Base-by-base conservation (phyloP, 2,113 vertebrate genomes). In the Saccopteryx bilineata region DNA sequence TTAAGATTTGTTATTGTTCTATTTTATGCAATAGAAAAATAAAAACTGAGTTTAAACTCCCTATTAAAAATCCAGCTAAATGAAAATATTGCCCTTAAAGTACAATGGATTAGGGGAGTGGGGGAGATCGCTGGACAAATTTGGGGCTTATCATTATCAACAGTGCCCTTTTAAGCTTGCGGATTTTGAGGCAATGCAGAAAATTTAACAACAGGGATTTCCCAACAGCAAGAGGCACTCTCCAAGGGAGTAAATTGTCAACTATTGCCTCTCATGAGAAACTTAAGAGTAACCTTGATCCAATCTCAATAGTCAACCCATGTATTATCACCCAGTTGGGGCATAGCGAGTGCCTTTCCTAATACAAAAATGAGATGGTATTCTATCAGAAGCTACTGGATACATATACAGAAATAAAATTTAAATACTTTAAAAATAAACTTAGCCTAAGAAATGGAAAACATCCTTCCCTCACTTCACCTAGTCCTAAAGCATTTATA, bases 341-440 rank as follows among this genome's bases (percentile, higher is more conserved):
- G 96, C 96, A 98, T 63, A 95, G 96, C 89, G 97, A 98, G 95
- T 97, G 82, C 78, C 96, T 97, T 97, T 97, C 92, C 97, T 98
- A 98, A 98, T 97, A 97, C 92, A 98, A 98, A 98, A 98, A 98
- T 98, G 97, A 98, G 97, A 96, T 60, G 95, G 96, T 97, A 96
- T 96, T 97, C 96, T 92, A 96, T 95, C 95, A 96, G 91, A 95
- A 97, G 91, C 97, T 92, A 97, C 94, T 97, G 97, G 93, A 98
- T 97, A 96, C 60, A 94, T 83, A 83, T 18, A 97, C 65, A 96
- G 83, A 97, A 96, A 97, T 91, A 96, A 97, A 97, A 97, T 96
- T 96, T 97, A 97, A 96, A 96, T 97, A 97, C 96, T 93, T 95
- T 58, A 91, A 56, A 97, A 92, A 69, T 88, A 97, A 97, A 98